phyloP scores from a whole-genome alignment of 2,888 invertebrate species.

The Macrosoma leucophasiata region DNA sequence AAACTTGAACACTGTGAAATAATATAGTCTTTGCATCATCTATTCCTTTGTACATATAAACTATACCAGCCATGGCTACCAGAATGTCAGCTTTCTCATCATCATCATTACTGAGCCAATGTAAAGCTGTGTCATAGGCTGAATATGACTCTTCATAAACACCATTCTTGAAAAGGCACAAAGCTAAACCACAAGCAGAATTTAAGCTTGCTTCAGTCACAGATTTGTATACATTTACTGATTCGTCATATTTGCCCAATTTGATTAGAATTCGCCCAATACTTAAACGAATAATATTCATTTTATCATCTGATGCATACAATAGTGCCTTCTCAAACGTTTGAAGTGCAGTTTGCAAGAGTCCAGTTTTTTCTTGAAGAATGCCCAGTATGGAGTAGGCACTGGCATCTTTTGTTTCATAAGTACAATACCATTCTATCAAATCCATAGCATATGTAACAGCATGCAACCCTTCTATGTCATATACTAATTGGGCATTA shows the following conservation, averaged over 20 bases:
- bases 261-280: conserved; percentile 82
- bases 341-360: conserved; percentile 73
- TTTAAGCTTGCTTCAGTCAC: conserved; percentile 82
- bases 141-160: conserved; percentile 84
- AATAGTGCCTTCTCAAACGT: conserved; percentile 79
- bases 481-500: conserved; percentile 78
- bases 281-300: conserved; percentile 79
- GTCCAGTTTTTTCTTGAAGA: conserved; percentile 78
- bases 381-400: conserved; percentile 85
- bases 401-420: conserved; percentile 77
- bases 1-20: conserved; percentile 76
- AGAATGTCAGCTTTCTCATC: conserved; percentile 84
- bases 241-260: conserved; percentile 78
- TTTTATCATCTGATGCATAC: conserved; percentile 57
- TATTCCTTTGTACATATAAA: conserved; percentile 84
- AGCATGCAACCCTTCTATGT: conserved; percentile 87
- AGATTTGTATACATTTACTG: conserved; percentile 79
- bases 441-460: conserved; percentile 86
- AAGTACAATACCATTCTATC: conserved; percentile 82
- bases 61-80: conserved; percentile 90
- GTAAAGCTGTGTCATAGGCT: conserved; percentile 84
- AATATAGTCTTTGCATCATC: conserved; percentile 86
- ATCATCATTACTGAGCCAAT: conserved; percentile 79
- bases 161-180: conserved; percentile 83
- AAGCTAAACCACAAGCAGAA: conserved; percentile 86